These are phyloP conservation scores for Drosophila prolongata DNA, from an alignment of 2,888 invertebrate genomes.

Conservation along the genomic window DNA sequence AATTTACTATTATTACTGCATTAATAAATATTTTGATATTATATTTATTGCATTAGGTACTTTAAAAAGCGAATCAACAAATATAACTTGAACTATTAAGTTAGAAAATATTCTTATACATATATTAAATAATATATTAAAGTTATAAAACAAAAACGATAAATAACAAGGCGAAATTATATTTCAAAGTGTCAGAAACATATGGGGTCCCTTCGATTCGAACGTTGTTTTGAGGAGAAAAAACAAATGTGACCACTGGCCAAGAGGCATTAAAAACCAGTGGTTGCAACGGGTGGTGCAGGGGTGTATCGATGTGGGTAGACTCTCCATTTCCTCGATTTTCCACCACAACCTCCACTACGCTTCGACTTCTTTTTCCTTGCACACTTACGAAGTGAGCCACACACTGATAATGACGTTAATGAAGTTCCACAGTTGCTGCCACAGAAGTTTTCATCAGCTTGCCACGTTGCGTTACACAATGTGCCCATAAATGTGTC, in stretches of 20 bases:
- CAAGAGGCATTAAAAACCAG: not conserved
- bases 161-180: not conserved
- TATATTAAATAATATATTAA: not conserved
- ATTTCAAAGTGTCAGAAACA: conserved; percentile 2
- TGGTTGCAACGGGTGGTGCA: conserved; percentile 24
- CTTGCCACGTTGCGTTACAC: conserved; percentile 61
- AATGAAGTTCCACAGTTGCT: conserved; percentile 64
- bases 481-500: conserved; percentile 73
- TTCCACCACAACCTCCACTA: not conserved
- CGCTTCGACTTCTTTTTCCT: not conserved
- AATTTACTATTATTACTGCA: too few relatives aligned
- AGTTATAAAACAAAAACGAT: conserved; percentile 1
- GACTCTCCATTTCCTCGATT: not conserved
- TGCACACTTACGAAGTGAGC: conserved; percentile 7
- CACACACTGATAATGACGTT: conserved; percentile 58
- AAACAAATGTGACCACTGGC: conserved; percentile 16
- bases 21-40: too few relatives aligned
- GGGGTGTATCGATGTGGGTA: conserved; percentile 3
- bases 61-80: too few relatives aligned
- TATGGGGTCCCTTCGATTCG: conserved; percentile 1
- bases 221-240: not conserved
- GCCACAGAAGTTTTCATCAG: conserved; percentile 57
- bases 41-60: too few relatives aligned
- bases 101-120: too few relatives aligned
- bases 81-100: too few relatives aligned